A percentile compares a stretch with the other conserved stretches of the same genome.
Evolutionary conservation across 2,113 vertebrate genomes (phyloP).

Genomic region (Peucedramus taeniatus): DNA sequence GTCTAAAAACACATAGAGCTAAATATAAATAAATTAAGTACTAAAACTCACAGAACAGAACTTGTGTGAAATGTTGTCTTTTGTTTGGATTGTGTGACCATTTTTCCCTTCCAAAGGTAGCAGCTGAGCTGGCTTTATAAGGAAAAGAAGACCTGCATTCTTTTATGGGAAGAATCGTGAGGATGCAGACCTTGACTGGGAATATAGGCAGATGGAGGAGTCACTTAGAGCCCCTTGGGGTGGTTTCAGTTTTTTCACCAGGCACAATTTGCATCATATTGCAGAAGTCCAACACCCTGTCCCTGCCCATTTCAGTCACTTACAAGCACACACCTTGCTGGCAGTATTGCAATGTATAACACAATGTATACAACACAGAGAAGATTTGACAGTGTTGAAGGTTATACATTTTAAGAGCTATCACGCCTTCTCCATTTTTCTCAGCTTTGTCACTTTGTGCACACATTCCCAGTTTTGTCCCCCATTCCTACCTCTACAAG

Average conservation of each 20-base stretch:
- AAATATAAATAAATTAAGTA: neutral
- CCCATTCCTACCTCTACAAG: conserved; percentile 84
- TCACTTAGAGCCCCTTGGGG: neutral
- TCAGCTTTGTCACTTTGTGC: neutral
- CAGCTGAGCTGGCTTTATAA: neutral
- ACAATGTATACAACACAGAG: neutral
- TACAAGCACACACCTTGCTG: neutral
- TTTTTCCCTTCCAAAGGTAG: neutral
- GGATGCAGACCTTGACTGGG: neutral
- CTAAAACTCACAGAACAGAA: neutral
- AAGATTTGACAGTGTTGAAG: neutral
- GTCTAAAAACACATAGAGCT: neutral
- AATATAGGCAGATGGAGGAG: neutral
- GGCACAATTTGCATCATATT: neutral
- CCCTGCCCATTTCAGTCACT: neutral
- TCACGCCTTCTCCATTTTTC: neutral
- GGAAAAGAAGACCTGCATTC: neutral
- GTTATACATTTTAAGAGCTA: neutral
- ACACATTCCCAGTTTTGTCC: neutral
- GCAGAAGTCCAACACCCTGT: neutral
- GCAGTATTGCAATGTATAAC: neutral
- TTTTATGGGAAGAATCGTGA: neutral
- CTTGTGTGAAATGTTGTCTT: neutral
- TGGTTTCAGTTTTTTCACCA: neutral
- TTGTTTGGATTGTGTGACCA: neutral